A percentile compares a stretch with the other conserved stretches of the same genome.
Conservation (phyloP, 2,888 invertebrate species). For the Protophormia terraenovae region DNA sequence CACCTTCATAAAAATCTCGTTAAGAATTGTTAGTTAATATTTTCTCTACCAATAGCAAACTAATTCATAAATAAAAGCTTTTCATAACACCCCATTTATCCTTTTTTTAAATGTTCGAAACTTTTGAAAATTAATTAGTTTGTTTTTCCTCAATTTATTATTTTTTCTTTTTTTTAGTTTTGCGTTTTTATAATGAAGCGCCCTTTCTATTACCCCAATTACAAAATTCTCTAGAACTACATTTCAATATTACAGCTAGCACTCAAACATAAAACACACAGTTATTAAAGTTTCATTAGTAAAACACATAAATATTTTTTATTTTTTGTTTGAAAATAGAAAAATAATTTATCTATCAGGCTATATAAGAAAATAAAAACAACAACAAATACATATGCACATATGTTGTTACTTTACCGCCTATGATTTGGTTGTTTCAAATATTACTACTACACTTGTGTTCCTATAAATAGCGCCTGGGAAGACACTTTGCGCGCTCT, state of each 20-base stretch:
- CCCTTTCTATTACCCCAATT: conserved; percentile 45
- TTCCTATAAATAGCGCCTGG: conserved; percentile 77
- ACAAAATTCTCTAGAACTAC: conserved; percentile 29
- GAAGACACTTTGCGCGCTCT: conserved; percentile 74
- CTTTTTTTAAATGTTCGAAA: not conserved
- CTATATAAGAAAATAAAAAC: not conserved
- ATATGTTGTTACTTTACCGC: conserved; percentile 44
- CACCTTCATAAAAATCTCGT: not conserved
- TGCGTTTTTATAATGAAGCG: not conserved
- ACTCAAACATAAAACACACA: conserved; percentile 4
- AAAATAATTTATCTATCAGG: not conserved
- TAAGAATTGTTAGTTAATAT: not conserved
- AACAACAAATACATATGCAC: conserved; percentile 14
- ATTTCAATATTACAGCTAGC: conserved; percentile 18
- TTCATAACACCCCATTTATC: conserved; percentile 24
- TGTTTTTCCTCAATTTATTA: not conserved
- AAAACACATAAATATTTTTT: conserved; percentile 46
- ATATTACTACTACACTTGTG: conserved; percentile 32
- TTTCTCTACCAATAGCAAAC: not conserved
- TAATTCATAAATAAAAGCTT: not conserved
- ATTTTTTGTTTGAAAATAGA: conserved; percentile 1
- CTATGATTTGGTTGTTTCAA: not conserved
- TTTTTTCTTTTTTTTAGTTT: not conserved
- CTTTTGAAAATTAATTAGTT: conserved; percentile 15
- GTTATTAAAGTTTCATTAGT: conserved; percentile 62